Evolutionary conservation across 92 coral and sea anemone species (phyloP), one percentile per base, ranked within the genome.

Genomic region (Blastomussa wellsi): DNA sequence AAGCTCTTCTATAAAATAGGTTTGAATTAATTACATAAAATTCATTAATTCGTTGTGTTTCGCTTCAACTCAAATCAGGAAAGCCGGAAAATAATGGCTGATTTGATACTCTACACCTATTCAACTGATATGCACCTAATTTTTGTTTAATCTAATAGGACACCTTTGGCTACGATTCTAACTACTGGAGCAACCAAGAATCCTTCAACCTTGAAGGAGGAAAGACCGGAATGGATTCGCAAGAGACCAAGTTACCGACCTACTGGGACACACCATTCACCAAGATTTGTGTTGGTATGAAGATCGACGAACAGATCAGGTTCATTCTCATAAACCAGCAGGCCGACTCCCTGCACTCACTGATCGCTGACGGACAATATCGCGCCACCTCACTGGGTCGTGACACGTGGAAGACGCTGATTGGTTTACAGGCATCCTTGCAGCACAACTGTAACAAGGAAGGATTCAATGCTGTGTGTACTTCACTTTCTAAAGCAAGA

Each of bases 201-300:
- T 9, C 3, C 4, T 68, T 3, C 74, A 68, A 68, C 26, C 44
- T 33, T 68, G n/a, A 11, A 0, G 81, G 81, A 33, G 81, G 81
- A 0, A 20, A 33, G 68, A 77, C 81, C 33, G 81, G 81, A 48
- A 53, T 77, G 19, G 81, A 53, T 7, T 0, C 44, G 4, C 41
- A 32, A 6, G 81, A 77, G 49, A 77, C 81, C 48, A 77, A 77
- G 81, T 33, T 77, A 31, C 79, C 79, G 41, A 47, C 79, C 60
- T 75, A 75, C 38, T 75, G 79, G 79, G 48, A 47, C 59, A 44
- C 67, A 53, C 20, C 81, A 8, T 77, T 77, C 81, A 33, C 81
- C 66, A 77, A 77, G 81, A 77, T 77, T 28, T 77, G 81, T 53
- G 48, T 77, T 8, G 81, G 81, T 1, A 77, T 77, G 69, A 77